Evolutionary conservation across 2,797 vertebrate genomes (phyloP).

Genomic region (Stomatorhinus walkeri): DNA sequence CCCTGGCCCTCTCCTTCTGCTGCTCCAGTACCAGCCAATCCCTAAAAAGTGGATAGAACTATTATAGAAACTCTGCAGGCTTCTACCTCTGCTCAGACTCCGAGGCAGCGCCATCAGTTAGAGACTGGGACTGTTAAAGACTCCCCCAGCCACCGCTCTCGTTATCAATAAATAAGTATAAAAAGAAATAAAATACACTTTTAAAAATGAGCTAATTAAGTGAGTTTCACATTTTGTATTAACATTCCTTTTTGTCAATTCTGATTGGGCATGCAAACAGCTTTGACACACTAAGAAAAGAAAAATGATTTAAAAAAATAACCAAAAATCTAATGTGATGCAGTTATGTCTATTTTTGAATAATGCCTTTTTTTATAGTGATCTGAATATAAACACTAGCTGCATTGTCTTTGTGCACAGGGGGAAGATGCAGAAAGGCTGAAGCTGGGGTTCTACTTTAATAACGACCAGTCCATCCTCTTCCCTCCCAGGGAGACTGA

Average conservation of each 20-base stretch:
- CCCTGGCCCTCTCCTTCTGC: not conserved
- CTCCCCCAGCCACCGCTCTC: not conserved
- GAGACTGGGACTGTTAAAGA: not conserved
- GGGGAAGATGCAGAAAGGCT: not conserved
- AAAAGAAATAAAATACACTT: not conserved
- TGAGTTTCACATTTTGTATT: not conserved
- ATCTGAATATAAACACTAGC: not conserved
- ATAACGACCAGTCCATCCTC: not conserved
- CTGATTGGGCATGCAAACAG: not conserved
- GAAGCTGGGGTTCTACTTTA: not conserved
- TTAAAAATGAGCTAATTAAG: not conserved
- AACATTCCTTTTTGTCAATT: not conserved
- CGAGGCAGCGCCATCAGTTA: not conserved
- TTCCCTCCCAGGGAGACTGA: not conserved
- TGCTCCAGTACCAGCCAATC: not conserved
- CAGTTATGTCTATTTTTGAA: not conserved
- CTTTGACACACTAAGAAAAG: not conserved
- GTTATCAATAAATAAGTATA: not conserved
- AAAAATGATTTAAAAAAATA: not conserved
- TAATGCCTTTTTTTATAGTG: not conserved
- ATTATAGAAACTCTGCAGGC: not conserved
- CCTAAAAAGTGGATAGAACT: not conserved
- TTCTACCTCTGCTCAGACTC: not conserved
- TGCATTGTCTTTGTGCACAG: not conserved
- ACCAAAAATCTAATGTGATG: not conserved